Percentiles rank a stretch among this genome's conserved stretches.
Evolutionary conservation across 2,888 invertebrate genomes (phyloP).

Genomic region (Nycteola revayana): DNA sequence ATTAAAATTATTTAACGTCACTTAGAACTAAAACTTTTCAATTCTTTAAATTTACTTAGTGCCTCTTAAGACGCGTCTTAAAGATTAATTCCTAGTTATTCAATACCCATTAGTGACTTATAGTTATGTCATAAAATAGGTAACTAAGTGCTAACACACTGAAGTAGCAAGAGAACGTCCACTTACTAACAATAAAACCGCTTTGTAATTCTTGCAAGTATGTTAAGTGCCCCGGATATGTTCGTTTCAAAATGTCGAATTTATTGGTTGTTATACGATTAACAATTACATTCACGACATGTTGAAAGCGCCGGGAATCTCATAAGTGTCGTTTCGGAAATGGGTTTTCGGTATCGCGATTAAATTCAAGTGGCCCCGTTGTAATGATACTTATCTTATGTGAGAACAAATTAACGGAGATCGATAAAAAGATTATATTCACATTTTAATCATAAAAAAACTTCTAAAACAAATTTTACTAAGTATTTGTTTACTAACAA

Average conservation of each 20-base stretch:
- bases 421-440: too few relatives aligned
- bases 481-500: constrained; percentile 32
- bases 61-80: too few relatives aligned
- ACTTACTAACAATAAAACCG: constrained; percentile 38
- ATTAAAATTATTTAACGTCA: too few relatives aligned
- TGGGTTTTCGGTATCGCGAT: constrained; percentile 1
- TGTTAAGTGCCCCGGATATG: constrained; percentile 48
- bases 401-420: too few relatives aligned
- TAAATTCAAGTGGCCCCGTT: too few relatives aligned
- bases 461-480: constrained; percentile 16
- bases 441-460: too few relatives aligned
- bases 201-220: constrained; percentile 45
- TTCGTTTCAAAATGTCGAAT: constrained; percentile 37
- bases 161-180: constrained; percentile 57
- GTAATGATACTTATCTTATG: too few relatives aligned
- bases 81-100: too few relatives aligned
- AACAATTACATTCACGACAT: constrained; percentile 31
- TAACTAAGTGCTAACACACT: constrained; percentile 45
- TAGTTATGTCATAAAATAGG: constrained; percentile 55
- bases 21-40: too few relatives aligned
- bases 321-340: constrained; percentile 15
- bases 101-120: constrained; percentile 37
- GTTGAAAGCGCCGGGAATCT: constrained; percentile 18
- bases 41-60: too few relatives aligned
- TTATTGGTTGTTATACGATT: constrained; percentile 35